Base-by-base conservation (phyloP, 2,797 vertebrate genomes). In the Denticeps clupeoides region DNA sequence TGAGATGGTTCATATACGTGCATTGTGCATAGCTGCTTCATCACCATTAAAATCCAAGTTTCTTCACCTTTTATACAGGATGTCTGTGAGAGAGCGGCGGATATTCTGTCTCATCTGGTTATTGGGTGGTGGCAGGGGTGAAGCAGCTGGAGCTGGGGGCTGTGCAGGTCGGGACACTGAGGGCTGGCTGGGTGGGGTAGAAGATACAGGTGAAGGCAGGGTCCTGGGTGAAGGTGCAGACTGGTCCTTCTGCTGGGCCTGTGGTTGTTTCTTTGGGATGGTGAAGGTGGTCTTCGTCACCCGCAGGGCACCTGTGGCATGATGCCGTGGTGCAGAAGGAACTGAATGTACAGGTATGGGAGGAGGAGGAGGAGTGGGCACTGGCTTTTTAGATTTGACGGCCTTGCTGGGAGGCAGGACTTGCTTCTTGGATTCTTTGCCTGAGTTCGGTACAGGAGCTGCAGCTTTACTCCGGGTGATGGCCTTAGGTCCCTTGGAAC, bases 61-160 rank as follows among this genome's bases (percentile, higher is more conserved):
- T n/a, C n/a, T 87, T 71, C 74, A 97, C 95, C 95, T 97, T 73
- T 95, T 98, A 73, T 83, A 95, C 10, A 99, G 79, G 55, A 98
- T 98, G 63, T 97, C 94, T 16, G 94, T 99, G 41, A 99, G 75
- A 0, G 95, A 98, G 28, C 93, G 88, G 2, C 93, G 86, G 63
- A 99, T 97, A 59, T 99, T 97, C 62, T 94, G 89, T 38, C 94
- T 89, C 68, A 99, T 99, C 74, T 97, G 94, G 32, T 89, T 89
- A 71, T 97, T 97, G 48, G 91, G 85, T 3, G 89, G 89, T 5
- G 88, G 79, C 19, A 77, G 73, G 3, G 71, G 11, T 1, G 71
- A n/a, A 5, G 73, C 57, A 2, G 50, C 52, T 4, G 71, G 55
- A 3, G 55, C 9, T 2, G 66, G 25, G 0, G 75, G 27, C 53